Base-by-base conservation (phyloP, 1,140 invertebrate genomes). In the Mamestra configurata region DNA sequence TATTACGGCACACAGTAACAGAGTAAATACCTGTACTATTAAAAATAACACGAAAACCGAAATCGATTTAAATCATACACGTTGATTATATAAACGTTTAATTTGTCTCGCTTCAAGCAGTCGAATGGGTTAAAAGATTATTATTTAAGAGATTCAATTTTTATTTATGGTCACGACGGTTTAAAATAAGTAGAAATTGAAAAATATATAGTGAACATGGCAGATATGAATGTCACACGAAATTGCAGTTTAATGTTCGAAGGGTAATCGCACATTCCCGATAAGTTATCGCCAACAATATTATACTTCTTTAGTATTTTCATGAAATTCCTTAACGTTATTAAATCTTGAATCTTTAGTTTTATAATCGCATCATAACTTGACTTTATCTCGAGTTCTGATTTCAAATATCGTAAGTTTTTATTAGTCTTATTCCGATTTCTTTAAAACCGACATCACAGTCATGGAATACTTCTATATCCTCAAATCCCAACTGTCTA, bases 41-140 rank as follows among this genome's bases (percentile, higher is more conserved):
- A 70, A 49, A 27, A 70, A 70, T 49, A 70, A 70, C 66, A 70
- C 22, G 40, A 70, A 70, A 70, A 70, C 20, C 10, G 13, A 70
- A 70, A 49, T 49, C 66, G 13, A 70, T 49, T 70, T 49, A 49
- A 70, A 70, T 70, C 66, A 70, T 27, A 46, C 66, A 70, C 40
- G 40, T 49, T 46, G 66, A 70, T 70, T 46, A 70, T 46, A 68
- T 68, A 43, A 68, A 43, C 37, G 40, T 68, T 68, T 68, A 13
- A 70, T 70, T 70, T 49, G 66, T 27, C 24, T 70, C 66, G 40
- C 10, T 70, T 46, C 20, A 46, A 24, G 18, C 15, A 35, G 13
- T n/a, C 18, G 66, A 22, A 22, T 66, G 61, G 15, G 10, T 59
- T 59, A 59, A 59, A 59, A 59, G 18, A 59, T 59, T 59, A 31